phyloP scores from a whole-genome alignment of 2,888 invertebrate species.

The Punctoribates punctum region DNA sequence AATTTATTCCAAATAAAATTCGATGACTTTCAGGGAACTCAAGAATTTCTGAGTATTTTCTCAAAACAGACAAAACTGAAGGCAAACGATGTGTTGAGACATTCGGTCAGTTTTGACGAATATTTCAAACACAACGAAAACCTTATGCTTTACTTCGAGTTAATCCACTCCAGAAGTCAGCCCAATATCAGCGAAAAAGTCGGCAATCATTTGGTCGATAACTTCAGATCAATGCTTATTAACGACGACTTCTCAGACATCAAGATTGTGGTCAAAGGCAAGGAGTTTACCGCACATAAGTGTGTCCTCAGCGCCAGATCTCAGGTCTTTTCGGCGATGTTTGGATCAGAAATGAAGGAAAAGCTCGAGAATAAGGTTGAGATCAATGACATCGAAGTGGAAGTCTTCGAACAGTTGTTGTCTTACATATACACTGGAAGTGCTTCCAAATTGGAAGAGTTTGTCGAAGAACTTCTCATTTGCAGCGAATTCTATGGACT shows the following conservation, averaged over 20 bases:
- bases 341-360: not conserved
- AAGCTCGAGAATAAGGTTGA: not conserved
- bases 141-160: too few species aligned
- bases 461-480: not conserved
- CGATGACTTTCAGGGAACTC: too few species aligned
- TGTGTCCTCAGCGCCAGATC: not conserved
- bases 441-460: not conserved
- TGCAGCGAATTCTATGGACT: not conserved
- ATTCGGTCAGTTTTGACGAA: not conserved
- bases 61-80: too few species aligned
- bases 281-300: not conserved
- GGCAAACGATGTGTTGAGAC: not conserved
- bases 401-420: not conserved
- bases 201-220: not conserved
- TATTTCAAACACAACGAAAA: not conserved
- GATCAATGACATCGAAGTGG: not conserved
- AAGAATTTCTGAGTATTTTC: too few species aligned
- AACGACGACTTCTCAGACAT: not conserved
- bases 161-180: too few species aligned
- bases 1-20: too few species aligned
- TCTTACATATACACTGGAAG: not conserved
- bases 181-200: not conserved
- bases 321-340: not conserved
- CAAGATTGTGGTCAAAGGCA: not conserved
- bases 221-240: not conserved